These are phyloP conservation scores for Zaprionus obscuricornis DNA, from an alignment of 2,888 invertebrate genomes.

Conservation along the genomic window DNA sequence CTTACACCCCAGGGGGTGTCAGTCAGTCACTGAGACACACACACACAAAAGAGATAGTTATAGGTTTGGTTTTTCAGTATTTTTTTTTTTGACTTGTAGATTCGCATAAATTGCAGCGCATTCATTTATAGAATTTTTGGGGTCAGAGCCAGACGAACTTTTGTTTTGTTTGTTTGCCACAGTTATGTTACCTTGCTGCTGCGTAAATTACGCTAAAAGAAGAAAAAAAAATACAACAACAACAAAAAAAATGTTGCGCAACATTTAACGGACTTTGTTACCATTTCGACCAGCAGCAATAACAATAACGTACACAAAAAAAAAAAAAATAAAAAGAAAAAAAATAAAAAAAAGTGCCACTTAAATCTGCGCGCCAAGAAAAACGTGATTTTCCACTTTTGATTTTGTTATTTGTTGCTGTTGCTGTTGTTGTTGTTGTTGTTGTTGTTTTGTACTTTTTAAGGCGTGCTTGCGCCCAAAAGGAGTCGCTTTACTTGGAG, in stretches of 20 bases:
- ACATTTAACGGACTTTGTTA: conserved; percentile 52
- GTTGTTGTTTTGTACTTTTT: conserved; percentile 28
- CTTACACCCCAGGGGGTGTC: conserved; percentile 12
- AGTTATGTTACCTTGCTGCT: conserved; percentile 33
- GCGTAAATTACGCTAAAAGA: conserved; percentile 56
- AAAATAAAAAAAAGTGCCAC: conserved; percentile 37
- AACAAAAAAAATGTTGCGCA: conserved; percentile 43
- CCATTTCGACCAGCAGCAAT: conserved; percentile 55
- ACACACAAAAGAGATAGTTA: conserved; percentile 23
- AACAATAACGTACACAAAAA: conserved; percentile 50
- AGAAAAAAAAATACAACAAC: conserved; percentile 7
- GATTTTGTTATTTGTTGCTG: too few species aligned
- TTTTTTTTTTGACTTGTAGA: conserved; percentile 22
- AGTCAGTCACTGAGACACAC: conserved; percentile 1
- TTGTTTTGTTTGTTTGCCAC: conserved; percentile 14
- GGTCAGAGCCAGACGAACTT: conserved; percentile 42
- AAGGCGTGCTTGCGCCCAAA: conserved; percentile 66
- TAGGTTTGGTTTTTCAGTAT: conserved; percentile 41
- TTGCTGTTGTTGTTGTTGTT: background rate
- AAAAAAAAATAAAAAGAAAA: conserved; percentile 32
- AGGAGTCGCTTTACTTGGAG: conserved; percentile 53
- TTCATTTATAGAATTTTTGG: conserved; percentile 51
- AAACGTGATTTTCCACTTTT: conserved; percentile 78
- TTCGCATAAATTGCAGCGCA: conserved; percentile 42
- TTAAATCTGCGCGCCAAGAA: conserved; percentile 74